Base-by-base conservation (phyloP, 2,888 invertebrate genomes). In the Callimorpha dominula region DNA sequence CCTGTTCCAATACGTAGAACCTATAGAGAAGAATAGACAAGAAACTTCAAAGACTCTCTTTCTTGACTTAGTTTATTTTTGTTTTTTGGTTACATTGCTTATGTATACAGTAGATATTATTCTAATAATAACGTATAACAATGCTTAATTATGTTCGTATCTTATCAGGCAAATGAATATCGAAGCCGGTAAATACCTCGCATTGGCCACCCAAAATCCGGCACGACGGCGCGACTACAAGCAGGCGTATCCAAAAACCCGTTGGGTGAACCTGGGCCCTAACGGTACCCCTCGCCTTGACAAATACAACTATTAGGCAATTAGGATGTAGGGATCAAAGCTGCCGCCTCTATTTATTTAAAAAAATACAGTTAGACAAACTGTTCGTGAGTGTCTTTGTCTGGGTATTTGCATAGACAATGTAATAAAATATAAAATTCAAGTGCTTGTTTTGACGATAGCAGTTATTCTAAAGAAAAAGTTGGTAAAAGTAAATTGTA, bases 221-320 rank as follows among this genome's bases (percentile, higher is more conserved):
- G 74, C 74, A 74, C 78, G 77, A 79, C 81, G 68, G 72, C 77
- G 76, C 67, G 71, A 71, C 65, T 69, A 68, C 70, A 43, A 54
- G 68, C 78, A 66, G 71, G 49, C 70, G 52, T n/a, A 64, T 50
- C 67, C 20, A 71, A 71, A 72, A 74, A 74, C 74, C 68, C 60
- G 74, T 74, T 71, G 74, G 49, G 46, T 52, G 40, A 62, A 49
- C 64, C 46, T 91, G 91, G 80, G 81, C 80, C 76, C 71, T 92
- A 93, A 93, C 94, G 93, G 94, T 88, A 91, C 85, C 42, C 69
- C 54, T 78, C 79, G 87, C 88, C 90, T 89, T 88, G 86, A 89
- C 90, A 90, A 87, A 88, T 89, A 76, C 82, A 70, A 78, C 84
- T 91, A 92, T 92, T 91, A 88, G 90, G 91, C 92, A 93, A 93